Conservation (phyloP, 2,113 vertebrate species). For the Megalops atlanticus region DNA sequence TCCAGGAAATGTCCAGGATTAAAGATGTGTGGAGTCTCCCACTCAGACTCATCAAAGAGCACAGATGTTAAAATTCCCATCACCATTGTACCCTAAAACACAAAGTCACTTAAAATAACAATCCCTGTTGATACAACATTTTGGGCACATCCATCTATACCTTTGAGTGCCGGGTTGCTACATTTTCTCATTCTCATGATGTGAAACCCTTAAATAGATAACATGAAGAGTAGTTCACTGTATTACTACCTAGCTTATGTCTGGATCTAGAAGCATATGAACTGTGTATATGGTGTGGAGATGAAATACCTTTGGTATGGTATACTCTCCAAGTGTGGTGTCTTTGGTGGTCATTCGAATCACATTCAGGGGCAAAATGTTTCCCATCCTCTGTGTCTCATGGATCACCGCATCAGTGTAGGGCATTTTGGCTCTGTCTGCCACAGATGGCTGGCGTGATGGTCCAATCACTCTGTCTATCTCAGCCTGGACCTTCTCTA, state of each 20-base stretch:
- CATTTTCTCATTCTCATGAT: neutral
- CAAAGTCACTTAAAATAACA: neutral
- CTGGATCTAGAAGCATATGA: neutral
- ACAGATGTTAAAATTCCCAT: slow-evolving; percentile 60
- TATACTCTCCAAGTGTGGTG: slow-evolving; percentile 58
- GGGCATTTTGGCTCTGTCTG: slow-evolving; percentile 67
- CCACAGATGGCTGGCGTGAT: slow-evolving; percentile 49
- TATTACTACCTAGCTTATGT: neutral
- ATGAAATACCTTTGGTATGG: slow-evolving; percentile 68
- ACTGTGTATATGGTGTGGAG: neutral
- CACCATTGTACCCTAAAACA: slow-evolving; percentile 69
- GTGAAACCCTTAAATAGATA: neutral
- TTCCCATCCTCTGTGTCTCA: slow-evolving; percentile 74
- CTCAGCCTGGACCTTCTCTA: slow-evolving; percentile 65
- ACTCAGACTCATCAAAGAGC: slow-evolving; percentile 52
- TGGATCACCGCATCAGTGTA: slow-evolving; percentile 77
- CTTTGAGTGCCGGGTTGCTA: neutral
- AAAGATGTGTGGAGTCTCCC: slow-evolving; percentile 79
- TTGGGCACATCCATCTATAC: neutral
- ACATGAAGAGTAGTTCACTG: neutral
- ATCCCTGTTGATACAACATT: neutral
- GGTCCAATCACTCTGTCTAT: slow-evolving; percentile 62
- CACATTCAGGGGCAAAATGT: slow-evolving; percentile 67
- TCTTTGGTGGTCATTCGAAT: slow-evolving; percentile 50
- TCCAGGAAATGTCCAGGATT: slow-evolving; percentile 86